Evolutionary conservation across 1,140 invertebrate species (phyloP), one percentile per base, ranked within the genome.

Genomic region (Ladona fulva): DNA sequence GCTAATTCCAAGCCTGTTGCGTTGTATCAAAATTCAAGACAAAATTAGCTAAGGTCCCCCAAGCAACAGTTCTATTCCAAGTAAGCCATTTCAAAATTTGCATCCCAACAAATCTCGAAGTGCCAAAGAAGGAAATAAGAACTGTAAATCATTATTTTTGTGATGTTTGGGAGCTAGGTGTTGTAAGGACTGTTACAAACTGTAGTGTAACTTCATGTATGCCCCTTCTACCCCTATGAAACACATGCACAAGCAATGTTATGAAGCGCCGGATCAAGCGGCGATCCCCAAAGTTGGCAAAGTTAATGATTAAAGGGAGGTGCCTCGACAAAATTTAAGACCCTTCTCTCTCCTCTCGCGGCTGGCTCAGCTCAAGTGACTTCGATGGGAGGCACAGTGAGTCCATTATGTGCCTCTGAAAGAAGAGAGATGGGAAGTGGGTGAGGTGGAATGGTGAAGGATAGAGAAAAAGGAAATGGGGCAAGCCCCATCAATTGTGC

Each of bases 361-460:
- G 52, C 52, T 66, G 52, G 52, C 52, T 22, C 52, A 66, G 52
- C 52, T 66, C 52, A 66, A 66, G 52, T 66, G 52, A 66, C 52
- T 66, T 66, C 52, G n/a, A 66, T 16, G 52, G 52, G 52, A 66
- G 52, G 52, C 52, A 66, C 52, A 66, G 52, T 66, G 52, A 19
- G 52, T 66, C 52, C 52, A 66, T 6, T 6, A 6, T 66, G 52
- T 66, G 52, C 52, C 52, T 66, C 52, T 66, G 52, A 66, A 66
- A 66, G 52, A 66, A 66, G 52, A 66, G 52, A 66, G 52, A 66
- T 66, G 52, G 52, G 52, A 22, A 66, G 52, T 19, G 52, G 52
- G n/a, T 66, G 52, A 66, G 52, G 52, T 66, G n/a, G 52, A 22
- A 66, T 19, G 52, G 52, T 66, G 14, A 66, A 66, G 52, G 52